phyloP scores from a whole-genome alignment of 2,888 invertebrate species.

The Operophtera brumata region DNA sequence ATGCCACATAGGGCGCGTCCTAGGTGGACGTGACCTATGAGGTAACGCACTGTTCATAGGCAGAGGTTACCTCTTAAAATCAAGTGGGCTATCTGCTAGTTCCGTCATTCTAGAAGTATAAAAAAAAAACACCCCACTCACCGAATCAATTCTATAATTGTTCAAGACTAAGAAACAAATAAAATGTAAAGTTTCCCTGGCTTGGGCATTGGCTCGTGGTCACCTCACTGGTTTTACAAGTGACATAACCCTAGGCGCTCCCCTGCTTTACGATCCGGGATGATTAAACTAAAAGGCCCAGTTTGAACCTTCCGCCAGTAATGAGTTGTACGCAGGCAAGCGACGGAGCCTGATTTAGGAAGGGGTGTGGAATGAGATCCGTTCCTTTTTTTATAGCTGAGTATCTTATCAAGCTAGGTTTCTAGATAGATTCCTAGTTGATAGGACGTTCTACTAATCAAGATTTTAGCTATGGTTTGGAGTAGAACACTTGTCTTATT shows the following conservation, averaged over 20 bases:
- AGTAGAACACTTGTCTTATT: too few relatives aligned
- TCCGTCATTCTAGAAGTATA: too few relatives aligned
- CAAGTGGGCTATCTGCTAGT: too few relatives aligned
- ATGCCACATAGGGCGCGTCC: too few relatives aligned
- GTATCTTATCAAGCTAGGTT: constrained; percentile 3
- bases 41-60: too few relatives aligned
- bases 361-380: constrained; percentile 11
- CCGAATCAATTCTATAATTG: too few relatives aligned
- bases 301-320: constrained; percentile 23
- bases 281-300: constrained; percentile 41
- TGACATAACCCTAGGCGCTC: constrained; percentile 37
- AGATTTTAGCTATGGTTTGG: too few relatives aligned
- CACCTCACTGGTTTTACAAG: constrained; percentile 13
- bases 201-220: background rate
- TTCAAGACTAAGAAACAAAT: background rate
- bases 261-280: constrained; percentile 39
- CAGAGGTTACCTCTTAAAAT: too few relatives aligned
- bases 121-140: too few relatives aligned
- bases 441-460: background rate
- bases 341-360: constrained; percentile 10
- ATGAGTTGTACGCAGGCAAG: constrained; percentile 30
- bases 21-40: too few relatives aligned
- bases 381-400: constrained; percentile 1
- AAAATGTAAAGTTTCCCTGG: background rate
- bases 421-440: background rate